Evolutionary conservation across 2,888 invertebrate genomes (phyloP), one percentile per base, ranked within the genome.

Genomic region (Ommatoiulus sabulosus): DNA sequence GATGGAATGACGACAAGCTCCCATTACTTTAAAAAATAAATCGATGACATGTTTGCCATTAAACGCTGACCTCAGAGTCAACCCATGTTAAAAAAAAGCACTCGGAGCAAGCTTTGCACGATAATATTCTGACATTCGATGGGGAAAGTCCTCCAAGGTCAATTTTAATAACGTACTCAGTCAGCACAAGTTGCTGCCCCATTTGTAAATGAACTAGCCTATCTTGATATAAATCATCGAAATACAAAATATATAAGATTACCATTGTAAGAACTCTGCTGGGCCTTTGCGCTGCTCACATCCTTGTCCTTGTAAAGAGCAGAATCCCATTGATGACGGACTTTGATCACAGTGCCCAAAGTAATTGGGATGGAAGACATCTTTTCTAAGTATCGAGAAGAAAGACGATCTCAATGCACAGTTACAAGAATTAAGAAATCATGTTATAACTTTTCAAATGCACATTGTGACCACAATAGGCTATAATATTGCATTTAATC

Each of bases 321-420:
- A 57, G 63, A 43, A 0, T 87, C 87, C 57, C 57, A 87, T 44
- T 87, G 87, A 15, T 63, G 57, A n/a, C 87, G 87, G 44, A 88
- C 88, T 44, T 88, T 84, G 44, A 86, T 46, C 43, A 88, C 88
- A 24, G 57, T 57, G 44, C 86, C 86, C 43, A 88, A 86, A 20
- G 86, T 88, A 12, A 88, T 88, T 85, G 88, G 88, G 20, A 88
- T 44, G n/a, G 88, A 88, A 87, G 88, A 85, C 88, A 88, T 88
- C n/a, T 84, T 44, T 48, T 35, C 84, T 86, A 20, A 44, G 44
- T 46, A 84, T 46, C 44, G 12, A 44, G 44, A 72, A 24, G n/a
- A 80, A 87, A 72, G 0, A 87, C 5, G n/a, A 8, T 46, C n/a
- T 52, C 3, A 52, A 52, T 52, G 3, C 2, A 15, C 12, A 52